Conservation (phyloP, 1,140 invertebrate genomes). For the Apis dorsata region DNA sequence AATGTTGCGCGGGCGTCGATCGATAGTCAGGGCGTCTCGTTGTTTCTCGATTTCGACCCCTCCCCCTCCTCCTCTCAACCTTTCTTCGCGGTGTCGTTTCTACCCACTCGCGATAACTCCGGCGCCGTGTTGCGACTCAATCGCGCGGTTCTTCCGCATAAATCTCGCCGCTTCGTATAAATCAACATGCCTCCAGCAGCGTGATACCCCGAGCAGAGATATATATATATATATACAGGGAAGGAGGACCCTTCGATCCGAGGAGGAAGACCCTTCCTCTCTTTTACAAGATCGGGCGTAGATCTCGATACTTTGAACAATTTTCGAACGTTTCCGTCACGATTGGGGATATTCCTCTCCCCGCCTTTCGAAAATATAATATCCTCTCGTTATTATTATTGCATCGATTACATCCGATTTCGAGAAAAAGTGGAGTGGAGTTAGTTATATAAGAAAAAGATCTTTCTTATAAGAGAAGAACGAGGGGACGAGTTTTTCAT, state of each 20-base stretch:
- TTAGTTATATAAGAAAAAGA: too few relatives aligned
- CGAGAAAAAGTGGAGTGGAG: too few relatives aligned
- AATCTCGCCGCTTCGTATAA: conserved; percentile 77
- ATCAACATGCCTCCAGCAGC: conserved; percentile 78
- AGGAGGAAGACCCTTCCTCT: conserved; percentile 72
- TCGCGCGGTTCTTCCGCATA: conserved; percentile 78
- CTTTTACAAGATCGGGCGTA: conserved; percentile 44
- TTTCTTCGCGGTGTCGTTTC: conserved; percentile 69
- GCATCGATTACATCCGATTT: too few relatives aligned
- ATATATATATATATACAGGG: background rate
- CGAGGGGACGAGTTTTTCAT: too few relatives aligned
- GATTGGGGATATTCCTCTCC: background rate
- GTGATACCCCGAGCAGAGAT: conserved; percentile 71
- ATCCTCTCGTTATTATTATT: too few relatives aligned
- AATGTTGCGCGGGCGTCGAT: conserved; percentile 62
- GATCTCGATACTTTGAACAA: conserved; percentile 62
- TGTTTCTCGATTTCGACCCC: conserved; percentile 36
- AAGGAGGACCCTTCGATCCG: conserved; percentile 76
- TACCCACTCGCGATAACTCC: conserved; percentile 79
- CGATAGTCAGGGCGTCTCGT: conserved; percentile 65
- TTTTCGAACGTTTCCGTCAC: background rate
- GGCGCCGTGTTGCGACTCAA: conserved; percentile 79
- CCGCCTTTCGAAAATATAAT: too few relatives aligned
- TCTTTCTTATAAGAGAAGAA: too few relatives aligned
- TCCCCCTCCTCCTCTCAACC: conserved; percentile 12